Conservation (phyloP, 2,888 invertebrate species). For the Drosophila niveifrons region DNA sequence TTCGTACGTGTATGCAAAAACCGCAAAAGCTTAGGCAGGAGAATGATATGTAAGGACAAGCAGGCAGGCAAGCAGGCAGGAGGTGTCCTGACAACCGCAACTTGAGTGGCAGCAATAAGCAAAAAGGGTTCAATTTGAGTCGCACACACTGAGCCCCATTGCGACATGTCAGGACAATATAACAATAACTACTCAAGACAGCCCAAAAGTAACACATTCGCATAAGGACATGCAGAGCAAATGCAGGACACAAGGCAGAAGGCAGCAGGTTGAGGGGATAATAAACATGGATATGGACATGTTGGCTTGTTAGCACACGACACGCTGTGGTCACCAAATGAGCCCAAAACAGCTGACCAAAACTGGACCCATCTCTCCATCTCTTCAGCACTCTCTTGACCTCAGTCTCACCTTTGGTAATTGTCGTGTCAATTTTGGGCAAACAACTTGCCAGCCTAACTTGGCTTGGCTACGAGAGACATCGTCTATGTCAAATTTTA, state of each 20-base stretch:
- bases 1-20: conserved; percentile 23
- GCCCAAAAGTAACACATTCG: conserved; percentile 77
- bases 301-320: conserved; percentile 77
- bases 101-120: conserved; percentile 62
- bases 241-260: neutral
- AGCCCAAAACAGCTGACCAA: conserved; percentile 57
- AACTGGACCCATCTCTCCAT: neutral
- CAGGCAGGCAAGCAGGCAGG: neutral
- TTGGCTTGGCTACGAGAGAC: conserved; percentile 38
- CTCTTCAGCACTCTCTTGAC: conserved; percentile 14
- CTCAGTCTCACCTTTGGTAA: conserved; percentile 48
- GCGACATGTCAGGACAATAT: conserved; percentile 70
- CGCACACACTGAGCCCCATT: conserved; percentile 40
- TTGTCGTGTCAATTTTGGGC: conserved; percentile 75
- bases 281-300: conserved; percentile 39
- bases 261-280: conserved; percentile 9
- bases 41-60: conserved; percentile 34
- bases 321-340: conserved; percentile 77
- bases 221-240: conserved; percentile 38
- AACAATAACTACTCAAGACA: conserved; percentile 80
- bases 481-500: conserved; percentile 75
- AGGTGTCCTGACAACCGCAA: conserved; percentile 59
- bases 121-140: conserved; percentile 47
- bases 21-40: conserved; percentile 75
- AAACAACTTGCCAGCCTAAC: conserved; percentile 16